A percentile compares a stretch with the other conserved stretches of the same genome.
phyloP scores from a whole-genome alignment of 2,797 vertebrate species.

The Lutjanus campechanus region DNA sequence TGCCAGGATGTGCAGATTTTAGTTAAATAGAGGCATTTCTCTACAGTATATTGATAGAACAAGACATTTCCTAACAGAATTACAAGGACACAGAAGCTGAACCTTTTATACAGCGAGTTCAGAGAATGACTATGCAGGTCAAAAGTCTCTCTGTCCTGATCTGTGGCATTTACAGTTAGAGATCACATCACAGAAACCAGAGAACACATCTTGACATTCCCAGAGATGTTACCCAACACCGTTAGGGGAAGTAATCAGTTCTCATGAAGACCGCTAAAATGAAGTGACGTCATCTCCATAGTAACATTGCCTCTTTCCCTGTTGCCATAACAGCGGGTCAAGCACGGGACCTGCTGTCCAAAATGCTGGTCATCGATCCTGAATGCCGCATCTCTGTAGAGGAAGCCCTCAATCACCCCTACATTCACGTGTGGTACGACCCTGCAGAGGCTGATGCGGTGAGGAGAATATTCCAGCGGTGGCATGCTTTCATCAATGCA shows the following conservation, averaged over 20 bases:
- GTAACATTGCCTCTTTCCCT: conserved; percentile 58
- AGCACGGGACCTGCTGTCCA: conserved; percentile 96
- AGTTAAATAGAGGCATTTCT: neutral
- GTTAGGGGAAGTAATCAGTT: conserved; percentile 33
- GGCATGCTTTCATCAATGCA: neutral
- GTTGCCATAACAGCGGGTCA: conserved; percentile 88
- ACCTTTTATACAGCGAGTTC: conserved; percentile 2
- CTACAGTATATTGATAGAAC: neutral
- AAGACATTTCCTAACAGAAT: neutral
- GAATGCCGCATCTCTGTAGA: conserved; percentile 96
- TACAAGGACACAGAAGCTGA: neutral
- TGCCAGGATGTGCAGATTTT: neutral
- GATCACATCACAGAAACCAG: conserved; percentile 34
- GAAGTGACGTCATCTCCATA: conserved; percentile 53
- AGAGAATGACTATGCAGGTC: conserved; percentile 23
- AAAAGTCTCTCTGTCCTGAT: conserved; percentile 21
- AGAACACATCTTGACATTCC: conserved; percentile 41
- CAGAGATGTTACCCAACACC: conserved; percentile 30
- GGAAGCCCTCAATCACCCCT: conserved; percentile 95
- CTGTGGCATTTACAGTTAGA: conserved; percentile 34
- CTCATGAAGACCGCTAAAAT: conserved; percentile 21
- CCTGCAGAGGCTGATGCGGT: conserved; percentile 95
- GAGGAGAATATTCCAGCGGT: conserved; percentile 75
- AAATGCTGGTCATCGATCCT: conserved; percentile 98
- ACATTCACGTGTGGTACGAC: conserved; percentile 98